phyloP scores from a whole-genome alignment of 2,888 invertebrate genomes.

The Lamproptera curius region DNA sequence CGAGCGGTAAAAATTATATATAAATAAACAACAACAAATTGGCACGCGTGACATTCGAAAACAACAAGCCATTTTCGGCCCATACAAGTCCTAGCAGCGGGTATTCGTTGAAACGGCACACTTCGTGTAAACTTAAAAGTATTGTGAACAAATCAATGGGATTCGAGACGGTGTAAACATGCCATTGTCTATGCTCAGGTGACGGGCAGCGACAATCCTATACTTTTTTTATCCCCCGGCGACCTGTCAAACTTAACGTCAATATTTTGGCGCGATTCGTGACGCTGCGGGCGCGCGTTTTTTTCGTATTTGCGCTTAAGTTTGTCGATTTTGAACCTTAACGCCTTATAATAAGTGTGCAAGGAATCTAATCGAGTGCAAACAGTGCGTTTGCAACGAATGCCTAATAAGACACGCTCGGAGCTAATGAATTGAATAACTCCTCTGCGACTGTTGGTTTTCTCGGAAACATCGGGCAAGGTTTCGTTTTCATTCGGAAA shows the following conservation, averaged over 20 bases:
- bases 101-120: not conserved
- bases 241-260: slow-evolving; percentile 39
- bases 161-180: slow-evolving; percentile 39
- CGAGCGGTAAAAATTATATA: not conserved
- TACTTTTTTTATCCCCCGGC: slow-evolving; percentile 25
- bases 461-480: slow-evolving; percentile 43
- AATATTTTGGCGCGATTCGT: slow-evolving; percentile 66
- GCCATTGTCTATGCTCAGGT: slow-evolving; percentile 35
- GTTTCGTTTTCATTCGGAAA: slow-evolving; percentile 23
- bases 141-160: slow-evolving; percentile 31
- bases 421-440: slow-evolving; percentile 53
- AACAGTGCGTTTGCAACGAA: slow-evolving; percentile 33
- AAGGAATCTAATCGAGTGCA: too few relatives aligned
- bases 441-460: slow-evolving; percentile 38
- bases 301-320: too few relatives aligned
- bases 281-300: slow-evolving; percentile 52
- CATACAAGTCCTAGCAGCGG: too few relatives aligned
- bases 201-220: slow-evolving; percentile 29
- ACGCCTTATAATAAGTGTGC: slow-evolving; percentile 23
- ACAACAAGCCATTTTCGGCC: too few relatives aligned
- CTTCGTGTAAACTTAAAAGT: not conserved
- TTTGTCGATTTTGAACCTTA: too few relatives aligned
- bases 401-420: slow-evolving; percentile 55
- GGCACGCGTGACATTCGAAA: slow-evolving; percentile 12
- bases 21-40: not conserved